Conservation (phyloP, 2,888 invertebrate genomes). For the Epirrhoe tristata region DNA sequence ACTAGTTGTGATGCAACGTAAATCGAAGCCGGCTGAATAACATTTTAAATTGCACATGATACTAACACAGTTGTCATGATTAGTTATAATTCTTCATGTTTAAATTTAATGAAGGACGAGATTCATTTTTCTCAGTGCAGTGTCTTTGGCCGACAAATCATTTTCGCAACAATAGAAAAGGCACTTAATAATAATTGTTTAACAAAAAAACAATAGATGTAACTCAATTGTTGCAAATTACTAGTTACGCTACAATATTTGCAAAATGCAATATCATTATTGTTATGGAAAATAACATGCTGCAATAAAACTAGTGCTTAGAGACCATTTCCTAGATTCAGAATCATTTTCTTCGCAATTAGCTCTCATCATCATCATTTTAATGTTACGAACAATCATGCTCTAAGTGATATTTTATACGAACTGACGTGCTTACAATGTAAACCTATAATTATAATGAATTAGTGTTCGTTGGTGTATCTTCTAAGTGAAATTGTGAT, state of each 20-base stretch:
- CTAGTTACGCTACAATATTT: neutral
- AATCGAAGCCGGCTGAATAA: too few relatives aligned
- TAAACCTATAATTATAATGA: too few relatives aligned
- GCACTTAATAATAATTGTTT: neutral
- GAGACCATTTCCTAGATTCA: constrained; percentile 1
- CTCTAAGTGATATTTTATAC: neutral
- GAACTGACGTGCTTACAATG: too few relatives aligned
- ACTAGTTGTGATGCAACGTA: too few relatives aligned
- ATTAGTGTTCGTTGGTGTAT: too few relatives aligned
- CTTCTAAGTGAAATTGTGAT: too few relatives aligned
- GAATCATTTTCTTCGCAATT: constrained; percentile 20
- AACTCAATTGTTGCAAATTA: neutral
- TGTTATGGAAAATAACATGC: constrained; percentile 15
- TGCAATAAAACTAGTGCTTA: neutral
- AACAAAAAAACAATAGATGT: neutral
- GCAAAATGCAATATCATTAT: neutral
- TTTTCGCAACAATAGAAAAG: neutral
- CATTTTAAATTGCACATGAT: too few relatives aligned
- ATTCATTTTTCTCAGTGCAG: too few relatives aligned
- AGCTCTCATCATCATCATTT: constrained; percentile 19
- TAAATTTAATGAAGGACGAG: too few relatives aligned
- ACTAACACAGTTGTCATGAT: too few relatives aligned
- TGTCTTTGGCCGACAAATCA: too few relatives aligned
- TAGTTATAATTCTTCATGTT: too few relatives aligned
- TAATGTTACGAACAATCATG: neutral